Percentiles rank a stretch among this genome's conserved stretches.
These are phyloP conservation scores for Streptopelia turtur DNA, from an alignment of 2,797 vertebrate genomes.

Conservation along the genomic window DNA sequence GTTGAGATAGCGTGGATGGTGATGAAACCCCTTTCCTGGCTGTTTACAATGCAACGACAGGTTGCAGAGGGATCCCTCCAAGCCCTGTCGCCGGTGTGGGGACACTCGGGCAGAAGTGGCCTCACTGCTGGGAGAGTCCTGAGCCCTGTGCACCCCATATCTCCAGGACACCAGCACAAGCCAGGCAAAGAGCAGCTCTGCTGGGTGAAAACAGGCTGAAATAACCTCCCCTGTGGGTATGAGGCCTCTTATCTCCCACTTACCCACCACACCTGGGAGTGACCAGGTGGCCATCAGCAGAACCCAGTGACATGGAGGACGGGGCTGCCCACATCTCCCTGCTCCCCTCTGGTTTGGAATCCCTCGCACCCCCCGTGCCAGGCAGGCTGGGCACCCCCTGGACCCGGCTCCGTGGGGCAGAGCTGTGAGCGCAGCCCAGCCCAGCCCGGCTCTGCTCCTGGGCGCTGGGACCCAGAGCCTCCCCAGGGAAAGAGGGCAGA, in stretches of 20 bases:
- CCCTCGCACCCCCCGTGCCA: too few species aligned
- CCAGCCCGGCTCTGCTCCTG: not conserved
- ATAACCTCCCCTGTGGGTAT: rapidly evolving
- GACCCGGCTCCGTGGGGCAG: not conserved
- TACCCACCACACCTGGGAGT: not conserved
- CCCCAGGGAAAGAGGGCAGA: not conserved
- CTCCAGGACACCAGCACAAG: rapidly evolving
- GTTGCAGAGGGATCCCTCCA: not conserved
- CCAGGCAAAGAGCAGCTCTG: not conserved
- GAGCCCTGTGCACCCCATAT: not conserved
- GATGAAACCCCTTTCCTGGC: not conserved
- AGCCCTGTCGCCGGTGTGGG: rapidly evolving
- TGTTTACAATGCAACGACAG: not conserved
- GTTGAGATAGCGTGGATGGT: rapidly evolving
- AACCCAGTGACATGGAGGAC: rapidly evolving
- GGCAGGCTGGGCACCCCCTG: not conserved
- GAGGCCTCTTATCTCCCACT: not conserved
- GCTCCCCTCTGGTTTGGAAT: not conserved
- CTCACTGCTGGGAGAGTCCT: rapidly evolving
- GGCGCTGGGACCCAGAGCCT: rapidly evolving
- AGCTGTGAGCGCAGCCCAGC: not conserved
- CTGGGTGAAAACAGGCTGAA: rapidly evolving
- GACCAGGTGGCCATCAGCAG: not conserved
- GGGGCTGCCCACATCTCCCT: rapidly evolving
- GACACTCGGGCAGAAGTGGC: not conserved